A percentile compares a stretch with the other conserved stretches of the same genome.
These are phyloP conservation scores for Scaptomyza montana DNA, from an alignment of 1,140 invertebrate species.

Conservation along the genomic window DNA sequence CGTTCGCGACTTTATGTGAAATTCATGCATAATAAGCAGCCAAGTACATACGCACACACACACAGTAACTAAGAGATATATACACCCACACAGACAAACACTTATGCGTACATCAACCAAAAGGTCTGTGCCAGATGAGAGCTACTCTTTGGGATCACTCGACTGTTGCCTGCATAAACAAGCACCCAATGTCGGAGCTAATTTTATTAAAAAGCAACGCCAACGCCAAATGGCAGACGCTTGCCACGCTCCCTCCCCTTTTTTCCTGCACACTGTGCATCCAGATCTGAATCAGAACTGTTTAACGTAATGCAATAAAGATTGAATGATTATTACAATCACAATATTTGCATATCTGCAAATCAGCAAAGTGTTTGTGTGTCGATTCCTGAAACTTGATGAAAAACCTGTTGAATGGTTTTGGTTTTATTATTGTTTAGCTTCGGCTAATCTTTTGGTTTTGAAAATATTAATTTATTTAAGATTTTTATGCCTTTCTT, in stretches of 20 bases:
- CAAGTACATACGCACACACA: slow-evolving; percentile 59
- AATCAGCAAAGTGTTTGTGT: slow-evolving; percentile 6
- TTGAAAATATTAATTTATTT: background rate
- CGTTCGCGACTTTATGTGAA: slow-evolving; percentile 81
- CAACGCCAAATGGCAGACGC: background rate
- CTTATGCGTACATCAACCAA: slow-evolving; percentile 20
- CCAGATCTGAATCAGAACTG: slow-evolving; percentile 39
- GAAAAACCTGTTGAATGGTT: slow-evolving; percentile 23
- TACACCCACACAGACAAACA: slow-evolving; percentile 16
- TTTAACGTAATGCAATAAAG: slow-evolving; percentile 36
- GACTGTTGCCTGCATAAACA: slow-evolving; percentile 75
- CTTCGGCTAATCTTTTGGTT: background rate
- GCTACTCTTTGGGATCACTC: slow-evolving; percentile 40
- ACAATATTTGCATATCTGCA: slow-evolving; percentile 9
- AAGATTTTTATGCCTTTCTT: background rate
- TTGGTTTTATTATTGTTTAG: background rate
- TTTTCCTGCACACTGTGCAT: slow-evolving; percentile 23
- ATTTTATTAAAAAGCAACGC: slow-evolving; percentile 78
- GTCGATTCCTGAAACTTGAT: background rate
- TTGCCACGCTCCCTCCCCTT: background rate
- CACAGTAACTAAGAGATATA: slow-evolving; percentile 22
- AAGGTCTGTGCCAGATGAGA: slow-evolving; percentile 63
- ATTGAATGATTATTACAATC: slow-evolving; percentile 42
- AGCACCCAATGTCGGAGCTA: slow-evolving; percentile 76
- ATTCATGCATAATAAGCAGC: slow-evolving; percentile 81